Evolutionary conservation across 2,113 vertebrate genomes (phyloP).

Genomic region (Bos javanicus): DNA sequence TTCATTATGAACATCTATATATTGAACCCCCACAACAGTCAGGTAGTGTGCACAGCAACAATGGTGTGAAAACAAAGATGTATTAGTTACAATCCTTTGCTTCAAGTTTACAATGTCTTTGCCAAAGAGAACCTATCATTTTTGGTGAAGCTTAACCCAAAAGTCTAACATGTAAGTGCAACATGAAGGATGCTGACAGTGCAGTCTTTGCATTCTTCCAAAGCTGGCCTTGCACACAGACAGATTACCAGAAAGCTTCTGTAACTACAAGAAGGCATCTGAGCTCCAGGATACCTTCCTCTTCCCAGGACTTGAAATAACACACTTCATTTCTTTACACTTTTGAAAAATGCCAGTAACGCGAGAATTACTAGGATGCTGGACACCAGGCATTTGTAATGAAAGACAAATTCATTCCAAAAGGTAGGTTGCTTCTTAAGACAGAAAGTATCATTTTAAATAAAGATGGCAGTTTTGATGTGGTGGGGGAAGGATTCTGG

Average conservation of each 20-base stretch:
- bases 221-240: neutral
- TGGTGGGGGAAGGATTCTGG: neutral
- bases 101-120: constrained; percentile 26
- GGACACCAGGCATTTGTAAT: neutral
- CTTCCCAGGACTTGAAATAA: neutral
- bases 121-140: constrained; percentile 20
- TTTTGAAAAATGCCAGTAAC: neutral
- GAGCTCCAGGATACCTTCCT: neutral
- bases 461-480: neutral
- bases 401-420: neutral
- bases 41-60: neutral
- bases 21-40: neutral
- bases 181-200: neutral
- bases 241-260: neutral
- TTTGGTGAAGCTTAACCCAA: neutral
- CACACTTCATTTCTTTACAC: neutral
- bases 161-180: neutral
- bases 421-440: neutral
- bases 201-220: neutral
- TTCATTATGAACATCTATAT: neutral
- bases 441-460: neutral
- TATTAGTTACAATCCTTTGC: neutral
- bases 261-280: neutral
- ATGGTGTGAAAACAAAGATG: neutral
- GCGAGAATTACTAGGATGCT: neutral